These are phyloP conservation scores for Glareola pratincola DNA, from an alignment of 2,113 vertebrate genomes.

Conservation along the genomic window DNA sequence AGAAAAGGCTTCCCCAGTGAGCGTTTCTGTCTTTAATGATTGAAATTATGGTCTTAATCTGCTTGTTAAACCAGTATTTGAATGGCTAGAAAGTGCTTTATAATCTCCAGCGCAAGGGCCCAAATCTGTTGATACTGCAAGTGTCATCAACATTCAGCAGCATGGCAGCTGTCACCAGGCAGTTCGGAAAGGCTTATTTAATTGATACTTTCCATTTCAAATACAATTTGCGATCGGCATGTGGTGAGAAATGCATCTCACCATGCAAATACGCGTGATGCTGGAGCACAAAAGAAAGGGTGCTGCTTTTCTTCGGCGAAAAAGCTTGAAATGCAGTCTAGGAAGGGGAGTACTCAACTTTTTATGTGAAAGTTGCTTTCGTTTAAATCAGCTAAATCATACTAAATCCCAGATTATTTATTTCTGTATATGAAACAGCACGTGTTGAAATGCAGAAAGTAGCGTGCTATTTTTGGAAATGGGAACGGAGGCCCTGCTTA, in stretches of 20 bases:
- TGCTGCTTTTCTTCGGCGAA: background rate
- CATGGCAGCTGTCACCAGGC: conserved; percentile 40
- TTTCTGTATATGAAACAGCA: background rate
- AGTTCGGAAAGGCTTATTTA: conserved; percentile 62
- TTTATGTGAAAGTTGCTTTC: background rate
- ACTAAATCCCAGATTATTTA: conserved; percentile 7
- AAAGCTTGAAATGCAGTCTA: background rate
- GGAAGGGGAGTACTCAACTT: background rate
- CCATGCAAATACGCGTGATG: conserved; percentile 53
- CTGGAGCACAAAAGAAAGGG: background rate
- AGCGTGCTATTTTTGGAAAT: background rate
- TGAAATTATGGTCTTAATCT: background rate
- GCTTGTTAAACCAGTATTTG: conserved; percentile 10
- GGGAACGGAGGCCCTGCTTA: background rate
- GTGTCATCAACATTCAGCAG: conserved; percentile 35
- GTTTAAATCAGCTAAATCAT: background rate
- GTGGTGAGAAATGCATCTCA: conserved; percentile 66
- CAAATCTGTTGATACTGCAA: conserved; percentile 46
- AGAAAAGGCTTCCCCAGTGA: background rate
- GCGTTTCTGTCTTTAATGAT: background rate
- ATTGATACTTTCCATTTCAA: conserved; percentile 69
- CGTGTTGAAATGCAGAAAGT: background rate
- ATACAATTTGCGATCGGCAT: conserved; percentile 56
- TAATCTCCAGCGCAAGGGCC: conserved; percentile 15
- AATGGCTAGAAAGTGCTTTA: conserved; percentile 9